Percentiles rank a stretch among this genome's conserved stretches.
phyloP scores from a whole-genome alignment of 2,888 invertebrate genomes.

The Saturnia pavonia region DNA sequence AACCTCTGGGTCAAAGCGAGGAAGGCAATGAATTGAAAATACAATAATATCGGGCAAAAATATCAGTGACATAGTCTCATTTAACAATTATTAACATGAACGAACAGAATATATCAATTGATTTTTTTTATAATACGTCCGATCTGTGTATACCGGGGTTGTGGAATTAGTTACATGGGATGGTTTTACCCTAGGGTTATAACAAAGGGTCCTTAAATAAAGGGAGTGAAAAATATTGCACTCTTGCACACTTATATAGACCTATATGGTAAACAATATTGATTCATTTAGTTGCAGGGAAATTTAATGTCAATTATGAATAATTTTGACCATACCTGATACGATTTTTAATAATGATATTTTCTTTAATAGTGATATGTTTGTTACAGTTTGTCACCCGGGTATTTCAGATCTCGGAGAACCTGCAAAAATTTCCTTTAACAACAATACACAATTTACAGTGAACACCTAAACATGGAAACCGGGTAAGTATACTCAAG shows the following conservation, averaged over 20 bases:
- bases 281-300: no score
- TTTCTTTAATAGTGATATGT: not conserved
- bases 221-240: not conserved
- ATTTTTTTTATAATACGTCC: not conserved
- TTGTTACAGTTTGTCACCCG: not conserved
- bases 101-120: not conserved
- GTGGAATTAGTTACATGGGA: slow-evolving; percentile 1
- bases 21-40: no score
- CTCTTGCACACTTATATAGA: no score
- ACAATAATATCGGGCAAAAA: no score
- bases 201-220: not conserved
- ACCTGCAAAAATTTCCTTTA: slow-evolving; percentile 22
- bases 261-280: not conserved
- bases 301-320: not conserved
- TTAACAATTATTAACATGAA: not conserved
- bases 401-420: not conserved
- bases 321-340: not conserved
- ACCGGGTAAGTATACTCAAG: slow-evolving; percentile 31
- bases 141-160: not conserved
- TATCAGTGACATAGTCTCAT: not conserved
- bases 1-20: no score
- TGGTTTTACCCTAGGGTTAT: not conserved
- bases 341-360: not conserved
- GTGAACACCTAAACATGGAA: slow-evolving; percentile 24
- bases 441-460: slow-evolving; percentile 35